Evolutionary conservation across 2,888 invertebrate genomes (phyloP), one percentile per base, ranked within the genome.

Genomic region (Octodonta nipae): DNA sequence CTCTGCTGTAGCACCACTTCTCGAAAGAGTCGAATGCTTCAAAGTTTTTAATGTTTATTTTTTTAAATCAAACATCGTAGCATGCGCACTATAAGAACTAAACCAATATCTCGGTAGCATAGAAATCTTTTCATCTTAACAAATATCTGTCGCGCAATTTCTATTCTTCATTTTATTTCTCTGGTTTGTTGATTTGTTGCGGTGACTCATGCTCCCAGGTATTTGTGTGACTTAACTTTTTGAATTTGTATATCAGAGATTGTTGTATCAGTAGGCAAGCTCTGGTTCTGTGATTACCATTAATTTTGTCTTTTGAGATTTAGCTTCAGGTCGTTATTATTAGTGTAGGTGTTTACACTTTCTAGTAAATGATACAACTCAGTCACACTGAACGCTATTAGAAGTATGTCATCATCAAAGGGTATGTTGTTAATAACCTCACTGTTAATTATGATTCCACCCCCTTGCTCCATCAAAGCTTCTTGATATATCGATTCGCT

Each of bases 91-190:
- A 6, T 20, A 20, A 20, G 6, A n/a, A 7, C n/a, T 20, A n/a
- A 6, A 20, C n/a, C n/a, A 20, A 20, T 20, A n/a, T 20, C 20
- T 20, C 20, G 20, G 20, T n/a, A 20, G 20, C 20, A 20, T 20
- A 20, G 20, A 20, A 20, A 20, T n/a, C 20, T 20, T 20, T 20
- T 20, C 6, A 20, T 20, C 7, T 20, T 20, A 7, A 20, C 20
- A 20, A 20, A 20, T 6, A 20, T 20, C n/a, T 20, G 20, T 20
- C 20, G 20, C n/a, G 20, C 20, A 7, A 20, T 20, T 20, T 20
- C 20, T 20, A 7, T 20, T 20, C 20, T 20, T 20, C 20, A 6
- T 20, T 20, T 20, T 7, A 20, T 20, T 20, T 20, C 20, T 20
- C 6, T 20, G 20, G n/a, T 20, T 20, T 20, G 20, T n/a, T 20